phyloP scores from a whole-genome alignment of 2,113 vertebrate genomes.

The Lamprotornis superbus region DNA sequence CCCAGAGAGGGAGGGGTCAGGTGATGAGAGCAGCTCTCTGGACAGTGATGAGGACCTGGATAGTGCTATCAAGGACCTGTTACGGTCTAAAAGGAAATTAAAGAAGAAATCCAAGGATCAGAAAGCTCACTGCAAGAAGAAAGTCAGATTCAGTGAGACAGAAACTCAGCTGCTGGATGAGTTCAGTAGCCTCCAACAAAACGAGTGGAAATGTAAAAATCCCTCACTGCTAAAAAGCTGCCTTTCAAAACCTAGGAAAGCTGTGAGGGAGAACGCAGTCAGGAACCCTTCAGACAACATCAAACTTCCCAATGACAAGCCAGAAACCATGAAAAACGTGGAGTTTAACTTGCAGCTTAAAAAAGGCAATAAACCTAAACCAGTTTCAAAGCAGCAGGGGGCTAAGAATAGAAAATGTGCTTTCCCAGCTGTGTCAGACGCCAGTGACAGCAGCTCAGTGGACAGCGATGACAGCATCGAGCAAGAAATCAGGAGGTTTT shows the following conservation, averaged over 20 bases:
- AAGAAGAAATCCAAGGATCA: slow-evolving; percentile 82
- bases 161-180: slow-evolving; percentile 34
- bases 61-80: slow-evolving; percentile 89
- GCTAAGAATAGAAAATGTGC: neutral
- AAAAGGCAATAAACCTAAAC: slow-evolving; percentile 9
- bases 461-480: slow-evolving; percentile 97
- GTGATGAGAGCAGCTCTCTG: slow-evolving; percentile 93
- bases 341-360: neutral
- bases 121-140: slow-evolving; percentile 75
- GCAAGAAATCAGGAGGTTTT: slow-evolving; percentile 88
- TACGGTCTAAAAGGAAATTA: slow-evolving; percentile 87
- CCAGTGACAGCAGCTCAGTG: slow-evolving; percentile 86
- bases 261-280: neutral
- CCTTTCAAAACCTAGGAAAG: slow-evolving; percentile 62
- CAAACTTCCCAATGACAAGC: neutral
- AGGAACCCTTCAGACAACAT: neutral
- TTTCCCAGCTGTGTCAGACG: neutral
- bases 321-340: neutral
- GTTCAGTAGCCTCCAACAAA: slow-evolving; percentile 14
- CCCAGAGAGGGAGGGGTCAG: slow-evolving; percentile 58
- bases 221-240: slow-evolving; percentile 63
- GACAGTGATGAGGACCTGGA: slow-evolving; percentile 97
- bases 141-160: slow-evolving; percentile 65
- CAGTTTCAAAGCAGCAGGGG: neutral
- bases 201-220: slow-evolving; percentile 13